Base-by-base conservation (phyloP, 2,797 vertebrate species). In the Scleropages formosus region DNA sequence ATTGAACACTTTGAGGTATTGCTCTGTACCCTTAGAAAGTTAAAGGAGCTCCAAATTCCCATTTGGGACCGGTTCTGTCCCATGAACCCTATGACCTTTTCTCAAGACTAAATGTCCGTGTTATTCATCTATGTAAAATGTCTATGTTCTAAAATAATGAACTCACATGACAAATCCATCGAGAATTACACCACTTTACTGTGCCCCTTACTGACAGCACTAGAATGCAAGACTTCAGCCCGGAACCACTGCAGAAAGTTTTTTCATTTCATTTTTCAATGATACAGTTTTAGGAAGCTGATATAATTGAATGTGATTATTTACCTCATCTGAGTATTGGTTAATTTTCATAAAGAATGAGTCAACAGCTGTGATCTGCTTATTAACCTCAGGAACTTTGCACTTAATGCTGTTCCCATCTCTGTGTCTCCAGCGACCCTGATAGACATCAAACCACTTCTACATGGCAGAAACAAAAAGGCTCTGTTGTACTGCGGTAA, bases 21-120 rank as follows among this genome's bases (percentile, higher is more conserved):
- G 24, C 51, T 70, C 67, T 70, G 46, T 70, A 22, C 53, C 67
- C 26, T 70, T 70, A 70, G 46, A 26, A 51, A 15, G 26, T 51
- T 70, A 51, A 51, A 49, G 22, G 67, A 24, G 47, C 67, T 27
- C 70, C 70, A 51, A 39, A 51, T 51, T 51, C 67, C 53, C 22
- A 26, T 70, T 51, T 51, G 22, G n/a, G n/a, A n/a, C 20, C 22
- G 31, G 2, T 31, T 2, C 6, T 39, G 31, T 39, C 31, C 31
- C 39, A 31, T 39, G 31, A 39, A 6, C 31, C 31, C 31, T n/a
- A n/a, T n/a, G 31, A 6, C 31, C 31, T 39, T 39, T 39, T 39
- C 39, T 39, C n/a, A 31, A 2, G 31, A 39, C 31, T 39, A 39
- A 39, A 39, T 39, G n/a, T n/a, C n/a, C n/a, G n/a, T n/a, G 31